phyloP scores from a whole-genome alignment of 2,113 vertebrate genomes.

The Corvus moneduloides region DNA sequence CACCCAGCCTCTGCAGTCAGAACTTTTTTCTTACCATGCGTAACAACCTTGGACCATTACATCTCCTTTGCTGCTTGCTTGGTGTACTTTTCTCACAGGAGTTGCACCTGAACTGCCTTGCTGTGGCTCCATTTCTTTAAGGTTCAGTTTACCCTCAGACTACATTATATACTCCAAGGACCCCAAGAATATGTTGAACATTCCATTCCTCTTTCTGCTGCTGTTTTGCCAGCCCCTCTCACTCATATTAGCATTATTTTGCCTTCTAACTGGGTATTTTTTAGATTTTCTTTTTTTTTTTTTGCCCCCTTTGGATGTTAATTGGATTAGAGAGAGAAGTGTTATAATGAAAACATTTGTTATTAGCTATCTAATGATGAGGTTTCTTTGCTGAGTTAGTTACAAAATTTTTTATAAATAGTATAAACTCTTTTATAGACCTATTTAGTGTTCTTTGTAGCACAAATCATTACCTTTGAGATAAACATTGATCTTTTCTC shows the following conservation, averaged over 20 bases:
- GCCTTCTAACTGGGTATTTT: neutral
- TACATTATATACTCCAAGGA: neutral
- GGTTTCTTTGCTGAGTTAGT: neutral
- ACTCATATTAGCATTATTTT: neutral
- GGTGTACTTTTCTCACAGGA: neutral
- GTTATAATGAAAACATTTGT: neutral
- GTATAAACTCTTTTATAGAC: neutral
- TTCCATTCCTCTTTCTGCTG: neutral
- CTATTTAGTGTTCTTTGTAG: neutral
- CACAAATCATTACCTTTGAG: neutral
- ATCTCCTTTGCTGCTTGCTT: neutral
- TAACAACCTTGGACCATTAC: neutral
- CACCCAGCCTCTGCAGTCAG: neutral
- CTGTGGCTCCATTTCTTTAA: neutral
- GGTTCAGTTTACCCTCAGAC: neutral
- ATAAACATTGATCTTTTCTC: neutral
- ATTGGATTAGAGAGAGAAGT: neutral
- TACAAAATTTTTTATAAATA: neutral
- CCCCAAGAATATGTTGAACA: neutral
- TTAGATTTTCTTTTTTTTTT: neutral
- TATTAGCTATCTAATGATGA: neutral
- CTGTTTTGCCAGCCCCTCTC: neutral
- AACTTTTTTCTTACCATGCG: neutral
- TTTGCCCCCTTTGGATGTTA: neutral
- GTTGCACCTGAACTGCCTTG: neutral